These are phyloP conservation scores for Dicerorhinus sumatrensis DNA, from an alignment of 2,113 vertebrate genomes.

Conservation along the genomic window DNA sequence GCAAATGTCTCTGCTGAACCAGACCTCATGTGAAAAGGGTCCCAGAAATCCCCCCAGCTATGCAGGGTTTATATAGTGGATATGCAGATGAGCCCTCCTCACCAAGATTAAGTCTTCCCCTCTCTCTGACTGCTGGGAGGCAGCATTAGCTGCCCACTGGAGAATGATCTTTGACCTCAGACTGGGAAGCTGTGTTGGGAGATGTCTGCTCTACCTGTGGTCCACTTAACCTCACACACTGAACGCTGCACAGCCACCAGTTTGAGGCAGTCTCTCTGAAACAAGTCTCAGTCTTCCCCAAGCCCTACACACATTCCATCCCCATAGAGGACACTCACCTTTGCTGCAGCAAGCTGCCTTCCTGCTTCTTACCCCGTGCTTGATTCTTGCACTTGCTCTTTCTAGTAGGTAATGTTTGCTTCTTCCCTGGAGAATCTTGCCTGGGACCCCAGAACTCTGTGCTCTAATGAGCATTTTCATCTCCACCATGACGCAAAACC, in stretches of 20 bases:
- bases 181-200: neutral
- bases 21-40: neutral
- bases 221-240: neutral
- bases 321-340: too few relatives aligned
- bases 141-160: neutral
- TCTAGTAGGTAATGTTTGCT: neutral
- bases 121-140: neutral
- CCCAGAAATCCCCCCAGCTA: neutral
- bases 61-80: neutral
- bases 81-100: neutral
- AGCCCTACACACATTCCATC: rapidly evolving
- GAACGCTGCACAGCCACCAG: neutral
- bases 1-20: neutral
- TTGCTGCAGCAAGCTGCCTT: neutral
- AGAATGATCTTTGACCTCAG: neutral
- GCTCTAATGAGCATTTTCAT: neutral
- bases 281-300: neutral
- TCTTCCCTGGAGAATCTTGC: neutral
- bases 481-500: neutral
- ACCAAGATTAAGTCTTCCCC: neutral
- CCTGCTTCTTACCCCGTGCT: neutral
- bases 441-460: neutral
- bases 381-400: neutral
- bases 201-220: rapidly evolving
- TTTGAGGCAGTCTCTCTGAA: neutral